Conservation (phyloP, 1,140 invertebrate species). For the Polyergus mexicanus region DNA sequence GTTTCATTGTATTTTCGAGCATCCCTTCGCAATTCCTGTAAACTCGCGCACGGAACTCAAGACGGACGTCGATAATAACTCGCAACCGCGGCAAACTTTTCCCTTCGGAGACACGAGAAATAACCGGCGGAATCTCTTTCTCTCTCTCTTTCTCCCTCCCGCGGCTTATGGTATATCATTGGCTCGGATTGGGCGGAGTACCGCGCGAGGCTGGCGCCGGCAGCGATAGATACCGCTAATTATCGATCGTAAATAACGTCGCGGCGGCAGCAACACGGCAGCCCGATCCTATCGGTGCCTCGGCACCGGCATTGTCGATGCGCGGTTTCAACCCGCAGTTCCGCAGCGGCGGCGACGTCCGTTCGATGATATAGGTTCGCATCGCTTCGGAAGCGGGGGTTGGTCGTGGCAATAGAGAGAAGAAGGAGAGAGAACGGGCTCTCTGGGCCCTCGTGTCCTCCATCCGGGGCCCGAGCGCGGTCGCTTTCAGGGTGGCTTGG, state of each 20-base stretch:
- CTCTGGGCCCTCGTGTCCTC: constrained; percentile 33
- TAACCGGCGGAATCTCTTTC: not conserved
- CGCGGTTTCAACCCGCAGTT: constrained; percentile 63
- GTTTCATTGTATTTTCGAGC: not conserved
- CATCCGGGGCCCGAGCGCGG: constrained; percentile 27
- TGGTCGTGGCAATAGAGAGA: constrained; percentile 50
- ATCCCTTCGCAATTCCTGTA: not conserved
- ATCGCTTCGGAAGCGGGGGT: constrained; percentile 70
- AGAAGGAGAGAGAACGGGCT: constrained; percentile 26
- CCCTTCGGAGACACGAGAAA: constrained; percentile 49
- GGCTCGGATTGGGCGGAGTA: constrained; percentile 73
- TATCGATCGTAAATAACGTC: constrained; percentile 86
- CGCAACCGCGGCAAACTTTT: constrained; percentile 18
- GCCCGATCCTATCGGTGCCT: constrained; percentile 76
- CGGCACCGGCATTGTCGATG: constrained; percentile 54
- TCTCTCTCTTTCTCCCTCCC: constrained; percentile 42
- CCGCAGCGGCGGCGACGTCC: constrained; percentile 46
- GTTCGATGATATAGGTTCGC: constrained; percentile 76
- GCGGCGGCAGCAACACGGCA: constrained; percentile 73
- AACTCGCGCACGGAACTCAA: not conserved
- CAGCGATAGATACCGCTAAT: constrained; percentile 87
- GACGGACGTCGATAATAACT: constrained; percentile 56
- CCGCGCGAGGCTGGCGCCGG: constrained; percentile 83
- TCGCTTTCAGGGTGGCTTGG: constrained; percentile 72
- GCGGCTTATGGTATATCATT: constrained; percentile 74